Evolutionary conservation across 1,140 invertebrate genomes (phyloP).

Genomic region (Drosophila repleta): DNA sequence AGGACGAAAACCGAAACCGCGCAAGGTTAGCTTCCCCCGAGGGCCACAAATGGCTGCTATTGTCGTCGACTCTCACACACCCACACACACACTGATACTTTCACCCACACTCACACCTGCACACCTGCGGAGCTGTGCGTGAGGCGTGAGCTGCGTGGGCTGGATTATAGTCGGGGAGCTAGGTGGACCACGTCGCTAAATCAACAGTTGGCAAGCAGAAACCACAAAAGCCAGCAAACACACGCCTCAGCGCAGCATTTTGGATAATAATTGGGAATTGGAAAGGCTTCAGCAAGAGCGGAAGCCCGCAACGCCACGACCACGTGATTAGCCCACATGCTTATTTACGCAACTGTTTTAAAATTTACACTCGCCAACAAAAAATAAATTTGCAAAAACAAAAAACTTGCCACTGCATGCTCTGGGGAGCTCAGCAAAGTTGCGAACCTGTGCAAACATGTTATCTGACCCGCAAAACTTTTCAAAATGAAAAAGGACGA

Average conservation of each 20-base stretch:
- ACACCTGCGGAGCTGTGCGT: not conserved
- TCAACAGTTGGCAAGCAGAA: slow-evolving; percentile 73
- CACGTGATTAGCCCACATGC: slow-evolving; percentile 21
- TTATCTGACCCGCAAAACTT: not conserved
- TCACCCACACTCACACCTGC: slow-evolving; percentile 4
- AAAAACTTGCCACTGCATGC: too few relatives aligned
- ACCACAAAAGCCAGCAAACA: slow-evolving; percentile 51
- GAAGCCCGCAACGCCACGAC: slow-evolving; percentile 5
- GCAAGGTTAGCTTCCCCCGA: slow-evolving; percentile 26
- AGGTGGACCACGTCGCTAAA: slow-evolving; percentile 58
- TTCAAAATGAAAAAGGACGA: not conserved
- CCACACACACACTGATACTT: not conserved
- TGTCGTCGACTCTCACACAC: slow-evolving; percentile 65
- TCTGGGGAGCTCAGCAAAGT: not conserved
- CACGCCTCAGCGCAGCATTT: slow-evolving; percentile 23
- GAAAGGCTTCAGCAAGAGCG: slow-evolving; percentile 22
- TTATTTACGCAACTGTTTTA: slow-evolving; percentile 6
- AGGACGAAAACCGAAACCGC: slow-evolving; percentile 55
- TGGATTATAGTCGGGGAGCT: slow-evolving; percentile 9
- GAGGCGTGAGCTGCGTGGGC: not conserved
- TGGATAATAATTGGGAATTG: slow-evolving; percentile 32
- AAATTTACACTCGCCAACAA: not conserved
- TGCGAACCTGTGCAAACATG: not conserved
- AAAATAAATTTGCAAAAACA: not conserved
- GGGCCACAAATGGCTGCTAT: slow-evolving; percentile 58